These are phyloP conservation scores for Pangasius larnaudii DNA, from an alignment of 2,797 vertebrate species.

Conservation along the genomic window DNA sequence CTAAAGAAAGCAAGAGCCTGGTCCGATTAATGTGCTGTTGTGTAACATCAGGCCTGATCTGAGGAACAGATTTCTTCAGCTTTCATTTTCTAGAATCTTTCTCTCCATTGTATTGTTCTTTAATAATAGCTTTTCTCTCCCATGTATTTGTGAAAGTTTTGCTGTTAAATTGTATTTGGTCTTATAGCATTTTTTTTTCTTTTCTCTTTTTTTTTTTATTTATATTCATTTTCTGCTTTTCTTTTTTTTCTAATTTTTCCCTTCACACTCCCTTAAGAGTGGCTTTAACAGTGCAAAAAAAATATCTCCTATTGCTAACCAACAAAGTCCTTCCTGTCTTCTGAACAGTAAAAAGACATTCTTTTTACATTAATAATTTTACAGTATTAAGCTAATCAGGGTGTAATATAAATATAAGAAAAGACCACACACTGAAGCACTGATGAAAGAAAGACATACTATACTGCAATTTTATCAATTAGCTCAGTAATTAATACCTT, in stretches of 20 bases:
- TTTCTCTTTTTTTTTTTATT: background rate
- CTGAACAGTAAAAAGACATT: background rate
- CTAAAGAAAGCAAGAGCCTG: slow-evolving; percentile 34
- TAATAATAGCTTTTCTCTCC: background rate
- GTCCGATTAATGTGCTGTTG: slow-evolving; percentile 32
- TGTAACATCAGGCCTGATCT: slow-evolving; percentile 36
- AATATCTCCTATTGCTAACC: background rate
- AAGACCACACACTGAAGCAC: background rate
- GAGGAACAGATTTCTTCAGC: slow-evolving; percentile 9
- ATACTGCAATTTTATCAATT: slow-evolving; percentile 68
- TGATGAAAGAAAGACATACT: slow-evolving; percentile 60
- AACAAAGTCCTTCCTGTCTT: background rate
- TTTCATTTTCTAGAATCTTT: background rate
- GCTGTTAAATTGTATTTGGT: background rate
- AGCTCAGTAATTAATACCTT: slow-evolving; percentile 72
- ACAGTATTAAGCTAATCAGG: background rate
- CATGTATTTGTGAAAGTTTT: too few relatives aligned
- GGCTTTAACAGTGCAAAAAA: background rate
- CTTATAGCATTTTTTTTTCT: background rate
- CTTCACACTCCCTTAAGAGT: background rate
- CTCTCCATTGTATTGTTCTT: too few relatives aligned
- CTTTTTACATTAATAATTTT: background rate
- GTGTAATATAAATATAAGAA: background rate
- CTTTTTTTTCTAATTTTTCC: background rate
- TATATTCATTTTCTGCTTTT: background rate